These are phyloP conservation scores for Epistrophe grossulariae DNA, from an alignment of 2,888 invertebrate species.

Conservation along the genomic window DNA sequence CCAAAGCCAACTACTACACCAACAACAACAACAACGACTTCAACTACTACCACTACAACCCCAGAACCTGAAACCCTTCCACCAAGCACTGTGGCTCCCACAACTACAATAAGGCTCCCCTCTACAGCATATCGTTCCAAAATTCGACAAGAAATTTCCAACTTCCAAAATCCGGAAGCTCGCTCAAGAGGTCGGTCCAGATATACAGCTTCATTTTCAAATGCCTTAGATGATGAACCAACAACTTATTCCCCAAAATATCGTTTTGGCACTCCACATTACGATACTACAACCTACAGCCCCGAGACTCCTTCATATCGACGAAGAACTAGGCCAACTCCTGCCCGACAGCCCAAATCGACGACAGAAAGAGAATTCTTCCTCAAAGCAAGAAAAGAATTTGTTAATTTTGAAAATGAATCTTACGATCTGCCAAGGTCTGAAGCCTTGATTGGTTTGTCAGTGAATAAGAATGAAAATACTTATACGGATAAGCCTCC, in stretches of 20 bases:
- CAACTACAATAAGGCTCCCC: constrained; percentile 54
- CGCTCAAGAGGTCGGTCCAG: constrained; percentile 82
- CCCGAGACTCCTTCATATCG: constrained; percentile 57
- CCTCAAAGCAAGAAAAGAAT: constrained; percentile 77
- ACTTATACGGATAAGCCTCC: constrained; percentile 77
- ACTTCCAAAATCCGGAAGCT: constrained; percentile 68
- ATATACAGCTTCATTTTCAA: constrained; percentile 80
- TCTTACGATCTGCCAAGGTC: constrained; percentile 79
- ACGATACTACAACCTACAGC: constrained; percentile 63
- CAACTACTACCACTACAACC: constrained; percentile 77
- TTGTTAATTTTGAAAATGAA: constrained; percentile 60
- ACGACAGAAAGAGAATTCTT: constrained; percentile 77
- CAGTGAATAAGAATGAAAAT: constrained; percentile 79
- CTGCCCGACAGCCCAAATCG: constrained; percentile 61
- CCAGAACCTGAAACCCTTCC: constrained; percentile 76
- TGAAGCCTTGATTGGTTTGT: constrained; percentile 79
- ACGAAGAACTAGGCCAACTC: constrained; percentile 58
- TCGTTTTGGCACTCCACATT: constrained; percentile 76
- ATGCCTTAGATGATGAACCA: constrained; percentile 81
- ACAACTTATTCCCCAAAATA: constrained; percentile 83
- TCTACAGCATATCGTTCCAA: constrained; percentile 58
- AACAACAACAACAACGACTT: constrained; percentile 78
- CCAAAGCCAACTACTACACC: constrained; percentile 78
- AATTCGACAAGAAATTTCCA: constrained; percentile 43
- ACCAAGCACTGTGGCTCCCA: constrained; percentile 59